Base-by-base conservation (phyloP, 1,140 invertebrate genomes). In the Drosophila prosaltans region DNA sequence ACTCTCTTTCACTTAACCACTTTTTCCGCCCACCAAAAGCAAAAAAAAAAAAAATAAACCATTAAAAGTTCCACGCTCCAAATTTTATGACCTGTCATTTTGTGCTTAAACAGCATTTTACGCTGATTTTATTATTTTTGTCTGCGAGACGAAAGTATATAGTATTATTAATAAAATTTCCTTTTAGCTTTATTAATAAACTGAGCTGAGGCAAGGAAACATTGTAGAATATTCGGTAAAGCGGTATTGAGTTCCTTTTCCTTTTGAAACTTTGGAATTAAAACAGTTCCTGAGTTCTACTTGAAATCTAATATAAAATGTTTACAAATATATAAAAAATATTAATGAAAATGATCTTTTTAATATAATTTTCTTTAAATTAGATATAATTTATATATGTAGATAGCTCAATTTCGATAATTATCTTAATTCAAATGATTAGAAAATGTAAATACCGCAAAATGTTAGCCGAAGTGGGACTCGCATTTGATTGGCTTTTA, bases 51-150 rank as follows among this genome's bases (percentile, higher is more conserved):
- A 59, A 59, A 21, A 69, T 16, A 68, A 65, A 28, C 43, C 65
- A 72, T 5, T 36, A 76, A 65, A 86, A 69, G 59, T 82, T 80
- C 82, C 79, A 82, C 72, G 82, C 80, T 77, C 73, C 72, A 76
- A 65, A 78, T 81, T 81, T 81, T 75, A 85, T 70, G 74, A 59
- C 63, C 66, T 61, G 69, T 59, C 75, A 63, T 61, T 78, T 78
- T 62, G 45, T 55, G 69, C 79, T 82, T 80, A 82, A 81, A 88
- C 83, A 74, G 76, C 61, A 48, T 69, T 81, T 71, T 71, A 24
- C 67, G 64, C 63, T 36, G 32, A 36, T 59, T 69, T 81, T 70
- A 48, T 55, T 61, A 39, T 36, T 40, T 40, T 36, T 51, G 63
- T 11, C 62, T 66, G 58, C 4, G n/a, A 8, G 30, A 8, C n/a